Percentiles rank a stretch among this genome's conserved stretches.
These are phyloP conservation scores for Sebastes fasciatus DNA, from an alignment of 2,113 vertebrate species.

Conservation along the genomic window DNA sequence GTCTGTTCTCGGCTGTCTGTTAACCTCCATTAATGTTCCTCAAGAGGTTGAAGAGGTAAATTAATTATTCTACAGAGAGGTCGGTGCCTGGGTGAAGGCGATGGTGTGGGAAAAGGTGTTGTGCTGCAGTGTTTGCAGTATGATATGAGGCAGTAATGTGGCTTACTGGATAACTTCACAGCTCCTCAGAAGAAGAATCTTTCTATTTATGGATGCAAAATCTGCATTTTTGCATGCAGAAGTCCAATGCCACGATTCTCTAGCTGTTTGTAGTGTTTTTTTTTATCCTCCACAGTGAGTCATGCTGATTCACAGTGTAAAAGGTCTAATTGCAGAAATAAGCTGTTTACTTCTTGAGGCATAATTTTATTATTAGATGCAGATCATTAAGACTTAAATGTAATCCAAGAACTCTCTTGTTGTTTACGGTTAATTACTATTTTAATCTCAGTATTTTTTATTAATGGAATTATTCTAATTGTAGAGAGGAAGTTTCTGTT, in stretches of 20 bases:
- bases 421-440: not conserved
- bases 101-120: not conserved
- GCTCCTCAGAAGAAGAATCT: not conserved
- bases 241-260: not conserved
- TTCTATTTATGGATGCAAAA: not conserved
- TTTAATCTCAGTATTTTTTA: not conserved
- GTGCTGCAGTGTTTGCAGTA: slow-evolving; percentile 5
- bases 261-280: not conserved
- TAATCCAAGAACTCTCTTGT: not conserved
- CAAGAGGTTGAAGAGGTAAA: not conserved
- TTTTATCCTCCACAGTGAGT: slow-evolving; percentile 14
- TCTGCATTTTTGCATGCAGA: not conserved
- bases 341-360: slow-evolving; percentile 22
- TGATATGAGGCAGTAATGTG: not conserved
- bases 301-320: slow-evolving; percentile 24
- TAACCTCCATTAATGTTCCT: slow-evolving; percentile 15
- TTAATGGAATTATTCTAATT: not conserved
- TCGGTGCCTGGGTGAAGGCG: slow-evolving; percentile 3
- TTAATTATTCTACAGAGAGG: not conserved
- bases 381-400: slow-evolving; percentile 1
- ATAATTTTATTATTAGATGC: not conserved
- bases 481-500: not conserved
- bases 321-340: slow-evolving; percentile 15
- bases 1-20: not conserved
- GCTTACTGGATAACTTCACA: not conserved